Evolutionary conservation across 2,888 invertebrate genomes (phyloP).

Genomic region (Polydrusus tereticollis): DNA sequence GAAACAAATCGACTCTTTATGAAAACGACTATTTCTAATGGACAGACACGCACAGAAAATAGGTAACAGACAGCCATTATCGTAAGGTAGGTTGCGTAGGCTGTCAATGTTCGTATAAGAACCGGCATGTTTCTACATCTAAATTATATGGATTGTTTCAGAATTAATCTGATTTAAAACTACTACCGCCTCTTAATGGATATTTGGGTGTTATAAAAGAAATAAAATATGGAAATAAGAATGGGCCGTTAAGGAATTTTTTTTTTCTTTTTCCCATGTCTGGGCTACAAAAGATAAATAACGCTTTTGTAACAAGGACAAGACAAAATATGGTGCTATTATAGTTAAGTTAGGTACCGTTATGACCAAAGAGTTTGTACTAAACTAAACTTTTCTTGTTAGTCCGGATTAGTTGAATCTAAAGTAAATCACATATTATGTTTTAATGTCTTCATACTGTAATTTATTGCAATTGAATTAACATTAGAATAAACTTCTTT

Average conservation of each 20-base stretch:
- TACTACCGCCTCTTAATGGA: constrained; percentile 1
- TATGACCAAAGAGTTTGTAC: too few relatives aligned
- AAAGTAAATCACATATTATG: too few relatives aligned
- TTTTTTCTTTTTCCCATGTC: neutral
- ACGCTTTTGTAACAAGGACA: neutral
- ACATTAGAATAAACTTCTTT: too few relatives aligned
- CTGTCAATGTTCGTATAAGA: neutral
- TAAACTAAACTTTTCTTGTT: too few relatives aligned
- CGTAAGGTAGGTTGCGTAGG: neutral
- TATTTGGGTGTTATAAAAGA: neutral
- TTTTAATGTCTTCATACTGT: too few relatives aligned
- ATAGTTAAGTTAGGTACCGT: too few relatives aligned
- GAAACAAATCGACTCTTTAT: neutral
- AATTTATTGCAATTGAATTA: too few relatives aligned
- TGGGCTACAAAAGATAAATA: neutral
- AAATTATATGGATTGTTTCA: constrained; percentile 8
- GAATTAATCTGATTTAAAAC: constrained; percentile 6
- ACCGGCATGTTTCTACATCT: neutral
- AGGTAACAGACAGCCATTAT: constrained; percentile 10
- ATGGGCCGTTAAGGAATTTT: neutral
- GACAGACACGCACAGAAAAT: neutral
- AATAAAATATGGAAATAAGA: neutral
- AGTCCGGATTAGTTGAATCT: too few relatives aligned
- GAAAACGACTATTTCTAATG: constrained; percentile 7
- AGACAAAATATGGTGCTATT: neutral